These are phyloP conservation scores for Macaca nemestrina DNA, from an alignment of 2,113 vertebrate species.

Conservation along the genomic window DNA sequence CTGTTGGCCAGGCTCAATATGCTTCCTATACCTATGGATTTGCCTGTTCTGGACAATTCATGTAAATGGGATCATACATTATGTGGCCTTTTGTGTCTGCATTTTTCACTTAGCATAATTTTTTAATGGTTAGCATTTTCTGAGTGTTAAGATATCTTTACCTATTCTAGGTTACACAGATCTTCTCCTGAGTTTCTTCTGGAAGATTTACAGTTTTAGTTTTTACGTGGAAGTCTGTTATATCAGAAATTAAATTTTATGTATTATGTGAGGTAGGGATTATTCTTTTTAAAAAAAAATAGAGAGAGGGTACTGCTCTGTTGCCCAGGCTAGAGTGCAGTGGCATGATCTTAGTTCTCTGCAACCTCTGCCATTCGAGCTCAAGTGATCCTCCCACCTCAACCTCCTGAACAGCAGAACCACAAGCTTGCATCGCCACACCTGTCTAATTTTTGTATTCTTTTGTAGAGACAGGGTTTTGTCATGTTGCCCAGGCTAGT, in stretches of 20 bases:
- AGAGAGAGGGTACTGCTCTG: too few species aligned
- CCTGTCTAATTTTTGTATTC: too few species aligned
- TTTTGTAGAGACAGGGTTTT: too few species aligned
- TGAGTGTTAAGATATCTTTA: not conserved
- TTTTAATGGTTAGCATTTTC: not conserved
- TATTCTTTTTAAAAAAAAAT: not conserved
- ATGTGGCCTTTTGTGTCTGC: not conserved
- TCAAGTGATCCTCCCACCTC: too few species aligned
- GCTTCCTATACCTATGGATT: too few species aligned
- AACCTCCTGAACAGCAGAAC: too few species aligned
- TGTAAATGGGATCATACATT: not conserved
- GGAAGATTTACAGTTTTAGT: not conserved
- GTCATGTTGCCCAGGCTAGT: too few species aligned
- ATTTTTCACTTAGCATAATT: not conserved
- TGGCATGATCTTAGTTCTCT: too few species aligned
- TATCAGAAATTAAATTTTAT: not conserved
- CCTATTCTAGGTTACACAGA: not conserved
- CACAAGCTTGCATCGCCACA: too few species aligned
- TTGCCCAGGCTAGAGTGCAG: too few species aligned
- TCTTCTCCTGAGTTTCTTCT: not conserved
- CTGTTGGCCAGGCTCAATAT: too few species aligned
- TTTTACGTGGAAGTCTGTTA: not conserved
- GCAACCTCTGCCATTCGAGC: too few species aligned
- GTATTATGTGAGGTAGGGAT: not conserved
- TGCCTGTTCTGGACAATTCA: not conserved